Conservation (phyloP, 92 coral and sea anemone genomes). For the Porites rus region DNA sequence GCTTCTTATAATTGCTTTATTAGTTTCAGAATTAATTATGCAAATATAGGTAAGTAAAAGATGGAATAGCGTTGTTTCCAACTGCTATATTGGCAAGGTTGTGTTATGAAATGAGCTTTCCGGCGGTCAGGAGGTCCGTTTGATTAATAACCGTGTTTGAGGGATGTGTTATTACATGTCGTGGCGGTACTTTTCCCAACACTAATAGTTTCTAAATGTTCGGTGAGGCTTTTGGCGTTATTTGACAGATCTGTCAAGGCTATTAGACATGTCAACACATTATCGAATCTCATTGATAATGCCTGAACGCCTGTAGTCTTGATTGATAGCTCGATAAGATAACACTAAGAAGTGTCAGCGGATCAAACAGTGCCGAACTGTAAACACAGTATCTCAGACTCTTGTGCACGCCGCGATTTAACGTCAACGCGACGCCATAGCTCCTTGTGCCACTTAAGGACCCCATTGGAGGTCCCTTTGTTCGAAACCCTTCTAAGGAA, state of each 20-base stretch:
- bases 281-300: conserved; percentile 94
- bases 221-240: conserved; percentile 84
- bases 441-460: conserved; percentile 6
- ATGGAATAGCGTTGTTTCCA: conserved; percentile 1
- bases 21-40: conserved; percentile 88
- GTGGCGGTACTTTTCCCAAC: conserved; percentile 48
- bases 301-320: conserved; percentile 90
- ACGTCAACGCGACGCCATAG: conserved; percentile 58
- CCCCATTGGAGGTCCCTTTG: conserved; percentile 57
- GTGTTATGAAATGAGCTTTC: conserved; percentile 35
- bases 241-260: conserved; percentile 97
- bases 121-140: conserved; percentile 32
- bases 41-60: conserved; percentile 60
- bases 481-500: conserved; percentile 41
- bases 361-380: conserved; percentile 88
- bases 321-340: conserved; percentile 98
- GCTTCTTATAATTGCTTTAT: conserved; percentile 79
- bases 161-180: conserved; percentile 37
- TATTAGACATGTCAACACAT: conserved; percentile 97
- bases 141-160: conserved; percentile 29
- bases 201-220: conserved; percentile 85
- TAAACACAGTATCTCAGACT: conserved; percentile 73
- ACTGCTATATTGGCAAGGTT: conserved; percentile 30
- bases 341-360: conserved; percentile 84
- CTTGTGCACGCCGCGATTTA: conserved; percentile 45